phyloP scores from a whole-genome alignment of 2,797 vertebrate genomes.

The Anguilla obscura region DNA sequence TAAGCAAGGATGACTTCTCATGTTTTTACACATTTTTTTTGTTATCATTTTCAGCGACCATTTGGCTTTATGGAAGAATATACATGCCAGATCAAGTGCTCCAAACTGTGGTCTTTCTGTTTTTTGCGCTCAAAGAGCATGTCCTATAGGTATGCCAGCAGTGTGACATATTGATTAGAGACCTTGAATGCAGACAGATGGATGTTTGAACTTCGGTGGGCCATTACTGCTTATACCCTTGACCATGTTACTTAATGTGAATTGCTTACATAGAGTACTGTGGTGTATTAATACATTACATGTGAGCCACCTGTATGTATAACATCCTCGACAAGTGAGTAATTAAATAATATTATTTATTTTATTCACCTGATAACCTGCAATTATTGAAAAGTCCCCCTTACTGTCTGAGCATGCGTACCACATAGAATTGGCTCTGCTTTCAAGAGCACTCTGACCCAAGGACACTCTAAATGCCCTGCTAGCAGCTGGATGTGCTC shows the following conservation, averaged over 20 bases:
- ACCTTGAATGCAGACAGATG: background rate
- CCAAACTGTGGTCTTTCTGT: background rate
- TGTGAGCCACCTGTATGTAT: background rate
- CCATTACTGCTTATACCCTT: background rate
- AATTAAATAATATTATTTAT: background rate
- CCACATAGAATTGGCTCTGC: background rate
- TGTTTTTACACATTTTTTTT: background rate
- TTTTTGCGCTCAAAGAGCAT: background rate
- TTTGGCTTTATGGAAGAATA: background rate
- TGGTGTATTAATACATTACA: background rate
- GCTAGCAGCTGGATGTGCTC: constrained; percentile 25
- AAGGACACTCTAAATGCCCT: background rate
- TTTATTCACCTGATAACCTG: background rate
- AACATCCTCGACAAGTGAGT: background rate
- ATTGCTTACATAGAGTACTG: background rate
- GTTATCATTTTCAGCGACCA: background rate
- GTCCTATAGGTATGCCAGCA: background rate
- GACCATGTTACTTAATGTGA: background rate
- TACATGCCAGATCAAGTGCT: background rate
- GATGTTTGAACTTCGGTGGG: background rate
- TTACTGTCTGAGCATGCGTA: background rate
- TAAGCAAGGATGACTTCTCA: background rate
- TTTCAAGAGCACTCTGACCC: background rate
- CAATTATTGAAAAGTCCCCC: background rate
- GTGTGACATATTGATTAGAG: background rate